Base-by-base conservation (phyloP, 35 echinoderm and acorn worm genomes). In the Lytechinus variegatus region DNA sequence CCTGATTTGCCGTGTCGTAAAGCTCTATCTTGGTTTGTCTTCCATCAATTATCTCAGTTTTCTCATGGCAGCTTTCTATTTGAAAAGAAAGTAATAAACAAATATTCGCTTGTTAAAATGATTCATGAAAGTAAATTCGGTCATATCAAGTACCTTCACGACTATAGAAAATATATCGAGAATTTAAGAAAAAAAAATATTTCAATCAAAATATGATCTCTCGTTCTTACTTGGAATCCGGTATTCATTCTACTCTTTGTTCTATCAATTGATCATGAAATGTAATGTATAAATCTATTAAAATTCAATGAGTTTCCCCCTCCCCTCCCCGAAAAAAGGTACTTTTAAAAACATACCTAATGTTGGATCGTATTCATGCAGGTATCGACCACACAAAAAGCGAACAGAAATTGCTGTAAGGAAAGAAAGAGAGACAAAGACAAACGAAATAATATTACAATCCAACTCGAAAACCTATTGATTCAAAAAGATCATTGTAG, bases 321-420 rank as follows among this genome's bases (percentile, higher is more conserved):
- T n/a, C n/a, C n/a, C n/a, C n/a, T n/a, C n/a, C n/a, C n/a, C 33
- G 2, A 44, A 0, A 44, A 44, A 44, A 44, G 2, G 2, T 28
- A 19, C 27, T 27, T 33, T 55, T 1, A 44, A 44, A 44, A 52
- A 97, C 97, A 97, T 95, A 98, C 97, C 97, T 86, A 98, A 89
- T 87, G 95, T 98, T 28, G 97, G 97, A 54, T 98, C 97, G 56
- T 98, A 98, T 94, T 98, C 97, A 54, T 98, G 97, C 4, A 98
- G 92, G 54, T 98, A 98, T 95, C 97, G 94, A 3, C 97, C 97
- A 94, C 97, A 98, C 9, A 98, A 91, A 95, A 98, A 98, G 27
- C 97, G 91, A 51, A 98, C 97, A 52, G 97, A 95, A 52, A 98
- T 98, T 28, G 97, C 97, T 98, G 91, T 16, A 90, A 89, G 52